phyloP scores from a whole-genome alignment of 2,888 invertebrate species.

The Caprella mutica region DNA sequence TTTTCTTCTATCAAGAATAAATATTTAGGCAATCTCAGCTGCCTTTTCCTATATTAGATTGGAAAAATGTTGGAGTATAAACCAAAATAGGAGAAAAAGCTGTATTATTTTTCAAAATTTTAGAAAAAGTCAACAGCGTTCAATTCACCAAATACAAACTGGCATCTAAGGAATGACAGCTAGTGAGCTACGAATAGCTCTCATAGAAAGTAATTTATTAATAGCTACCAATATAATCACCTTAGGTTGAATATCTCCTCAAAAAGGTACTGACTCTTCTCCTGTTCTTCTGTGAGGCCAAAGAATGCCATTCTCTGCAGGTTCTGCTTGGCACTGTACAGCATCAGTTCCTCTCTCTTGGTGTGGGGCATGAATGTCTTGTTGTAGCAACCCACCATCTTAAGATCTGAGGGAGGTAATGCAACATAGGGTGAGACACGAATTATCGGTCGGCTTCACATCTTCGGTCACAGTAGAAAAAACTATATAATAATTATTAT shows the following conservation, averaged over 20 bases:
- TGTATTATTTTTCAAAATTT: too few species aligned
- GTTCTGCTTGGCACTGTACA: constrained; percentile 91
- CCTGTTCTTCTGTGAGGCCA: constrained; percentile 90
- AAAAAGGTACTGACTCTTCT: constrained; percentile 83
- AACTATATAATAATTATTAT: too few species aligned
- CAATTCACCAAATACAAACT: not conserved
- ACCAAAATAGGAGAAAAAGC: too few species aligned
- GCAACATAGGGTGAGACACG: too few species aligned
- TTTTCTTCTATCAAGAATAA: too few species aligned
- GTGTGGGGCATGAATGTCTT: constrained; percentile 53
- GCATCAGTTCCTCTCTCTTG: constrained; percentile 63
- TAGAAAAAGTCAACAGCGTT: not conserved
- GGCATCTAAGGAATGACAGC: not conserved
- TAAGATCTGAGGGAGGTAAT: constrained; percentile 46
- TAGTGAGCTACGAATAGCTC: too few species aligned
- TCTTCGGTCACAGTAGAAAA: too few species aligned
- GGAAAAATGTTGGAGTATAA: too few species aligned
- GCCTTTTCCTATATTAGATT: too few species aligned
- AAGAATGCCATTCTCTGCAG: constrained; percentile 92
- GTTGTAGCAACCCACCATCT: constrained; percentile 90
- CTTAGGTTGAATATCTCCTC: constrained; percentile 79
- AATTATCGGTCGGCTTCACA: too few species aligned
- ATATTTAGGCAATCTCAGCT: too few species aligned
- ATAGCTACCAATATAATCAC: constrained; percentile 5
- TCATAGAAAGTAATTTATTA: too few species aligned